Percentiles rank a stretch among this genome's conserved stretches.
Conservation (phyloP, 2,113 vertebrate species). For the Oenanthe oenanthe region DNA sequence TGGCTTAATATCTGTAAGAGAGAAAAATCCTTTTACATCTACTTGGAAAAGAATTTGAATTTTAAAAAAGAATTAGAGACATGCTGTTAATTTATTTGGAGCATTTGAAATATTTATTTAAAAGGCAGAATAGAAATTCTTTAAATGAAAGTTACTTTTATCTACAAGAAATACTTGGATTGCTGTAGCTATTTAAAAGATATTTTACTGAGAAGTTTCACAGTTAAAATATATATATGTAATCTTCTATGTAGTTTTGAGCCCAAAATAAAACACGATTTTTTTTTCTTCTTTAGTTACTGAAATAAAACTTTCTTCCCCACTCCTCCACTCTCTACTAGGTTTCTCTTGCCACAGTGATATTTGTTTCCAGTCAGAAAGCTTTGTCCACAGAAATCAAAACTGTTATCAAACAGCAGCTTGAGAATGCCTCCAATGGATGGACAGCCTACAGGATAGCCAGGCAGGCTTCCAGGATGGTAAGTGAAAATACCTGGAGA, state of each 20-base stretch:
- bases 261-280: not conserved
- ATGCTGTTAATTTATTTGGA: not conserved
- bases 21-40: not conserved
- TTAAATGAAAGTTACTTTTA: not conserved
- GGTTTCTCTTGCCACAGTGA: constrained; percentile 96
- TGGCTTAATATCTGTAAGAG: not conserved
- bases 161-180: not conserved
- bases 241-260: not conserved
- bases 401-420: constrained; percentile 91
- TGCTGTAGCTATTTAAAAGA: not conserved
- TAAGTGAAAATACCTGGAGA: constrained; percentile 45
- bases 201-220: not conserved
- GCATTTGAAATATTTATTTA: not conserved
- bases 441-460: constrained; percentile 98
- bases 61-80: not conserved
- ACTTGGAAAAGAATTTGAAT: not conserved
- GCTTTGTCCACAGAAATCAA: constrained; percentile 91
- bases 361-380: constrained; percentile 97
- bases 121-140: not conserved
- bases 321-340: constrained; percentile 8
- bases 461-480: constrained; percentile 97
- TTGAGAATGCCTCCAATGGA: constrained; percentile 92
- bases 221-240: not conserved
- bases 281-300: not conserved
- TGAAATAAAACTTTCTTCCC: not conserved